Conservation (phyloP, 1,140 invertebrate genomes). For the Drosophila sproati region DNA sequence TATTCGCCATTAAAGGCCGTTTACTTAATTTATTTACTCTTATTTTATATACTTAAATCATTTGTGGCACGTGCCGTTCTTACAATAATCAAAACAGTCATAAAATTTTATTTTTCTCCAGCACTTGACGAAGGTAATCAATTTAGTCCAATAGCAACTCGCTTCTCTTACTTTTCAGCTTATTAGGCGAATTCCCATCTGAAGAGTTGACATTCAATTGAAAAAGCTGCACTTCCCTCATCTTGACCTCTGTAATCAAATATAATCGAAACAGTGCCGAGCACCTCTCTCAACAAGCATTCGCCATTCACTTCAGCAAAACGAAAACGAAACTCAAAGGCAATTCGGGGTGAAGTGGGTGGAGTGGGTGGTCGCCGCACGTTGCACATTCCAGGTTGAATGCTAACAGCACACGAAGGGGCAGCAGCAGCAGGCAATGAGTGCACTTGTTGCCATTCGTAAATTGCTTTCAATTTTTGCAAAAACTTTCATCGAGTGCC, state of each 20-base stretch:
- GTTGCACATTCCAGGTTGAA: slow-evolving; percentile 27
- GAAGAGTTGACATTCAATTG: slow-evolving; percentile 18
- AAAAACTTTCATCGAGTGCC: slow-evolving; percentile 20
- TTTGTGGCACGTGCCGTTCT: too few species aligned
- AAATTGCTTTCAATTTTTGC: slow-evolving; percentile 65
- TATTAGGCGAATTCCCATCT: slow-evolving; percentile 24
- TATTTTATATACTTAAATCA: too few species aligned
- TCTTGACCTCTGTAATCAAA: slow-evolving; percentile 46
- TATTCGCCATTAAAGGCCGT: too few species aligned
- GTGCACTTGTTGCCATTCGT: slow-evolving; percentile 75
- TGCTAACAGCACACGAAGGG: slow-evolving; percentile 19
- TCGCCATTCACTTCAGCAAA: slow-evolving; percentile 41
- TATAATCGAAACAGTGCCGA: slow-evolving; percentile 53
- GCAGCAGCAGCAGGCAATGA: slow-evolving; percentile 23
- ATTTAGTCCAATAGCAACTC: background rate
- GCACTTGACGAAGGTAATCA: background rate
- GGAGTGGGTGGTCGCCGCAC: background rate
- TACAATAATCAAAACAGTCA: too few species aligned
- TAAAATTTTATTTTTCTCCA: background rate
- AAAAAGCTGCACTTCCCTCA: slow-evolving; percentile 34
- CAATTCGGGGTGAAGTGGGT: slow-evolving; percentile 8
- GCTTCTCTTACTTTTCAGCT: slow-evolving; percentile 19
- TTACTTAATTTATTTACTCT: too few species aligned
- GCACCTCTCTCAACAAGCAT: slow-evolving; percentile 34
- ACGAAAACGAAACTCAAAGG: slow-evolving; percentile 51